Evolutionary conservation across 2,797 vertebrate genomes (phyloP).

Genomic region (Neomorphus geoffroyi): DNA sequence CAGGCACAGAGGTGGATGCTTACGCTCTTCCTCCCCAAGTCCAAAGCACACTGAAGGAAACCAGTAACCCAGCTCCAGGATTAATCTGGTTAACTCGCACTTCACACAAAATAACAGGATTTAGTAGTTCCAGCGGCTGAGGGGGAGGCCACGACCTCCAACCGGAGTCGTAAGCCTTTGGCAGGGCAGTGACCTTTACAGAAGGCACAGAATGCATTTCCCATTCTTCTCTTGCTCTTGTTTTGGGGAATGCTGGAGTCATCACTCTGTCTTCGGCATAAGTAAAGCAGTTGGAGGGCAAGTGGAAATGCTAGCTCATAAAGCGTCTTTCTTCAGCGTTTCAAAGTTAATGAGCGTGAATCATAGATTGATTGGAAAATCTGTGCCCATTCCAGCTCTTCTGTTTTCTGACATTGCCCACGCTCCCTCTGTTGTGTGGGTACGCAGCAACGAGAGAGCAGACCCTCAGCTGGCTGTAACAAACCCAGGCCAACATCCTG

Average conservation of each 20-base stretch:
- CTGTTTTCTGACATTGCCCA: not conserved
- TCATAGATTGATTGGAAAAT: conserved; percentile 38
- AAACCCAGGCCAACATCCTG: not conserved
- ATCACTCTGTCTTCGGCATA: not conserved
- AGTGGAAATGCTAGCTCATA: conserved; percentile 63
- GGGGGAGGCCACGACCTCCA: not conserved
- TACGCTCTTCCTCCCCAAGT: not conserved
- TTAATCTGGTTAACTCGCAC: not conserved
- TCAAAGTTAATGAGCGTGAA: conserved; percentile 48
- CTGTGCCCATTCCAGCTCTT: not conserved
- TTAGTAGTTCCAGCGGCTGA: not conserved
- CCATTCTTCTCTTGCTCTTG: not conserved
- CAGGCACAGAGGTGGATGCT: too few relatives aligned
- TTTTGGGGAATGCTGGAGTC: not conserved
- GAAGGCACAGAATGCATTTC: not conserved
- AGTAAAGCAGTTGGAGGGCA: conserved; percentile 5
- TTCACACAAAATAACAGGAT: not conserved
- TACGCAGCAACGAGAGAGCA: not conserved
- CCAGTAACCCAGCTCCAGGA: rapidly evolving
- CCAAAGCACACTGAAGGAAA: not conserved
- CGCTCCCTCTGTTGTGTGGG: not conserved
- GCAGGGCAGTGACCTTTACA: conserved; percentile 42
- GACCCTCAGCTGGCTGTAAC: not conserved
- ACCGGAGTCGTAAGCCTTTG: not conserved
- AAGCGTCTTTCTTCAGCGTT: conserved; percentile 50